Conservation (phyloP, 1,140 invertebrate genomes). For the Solen grandis region DNA sequence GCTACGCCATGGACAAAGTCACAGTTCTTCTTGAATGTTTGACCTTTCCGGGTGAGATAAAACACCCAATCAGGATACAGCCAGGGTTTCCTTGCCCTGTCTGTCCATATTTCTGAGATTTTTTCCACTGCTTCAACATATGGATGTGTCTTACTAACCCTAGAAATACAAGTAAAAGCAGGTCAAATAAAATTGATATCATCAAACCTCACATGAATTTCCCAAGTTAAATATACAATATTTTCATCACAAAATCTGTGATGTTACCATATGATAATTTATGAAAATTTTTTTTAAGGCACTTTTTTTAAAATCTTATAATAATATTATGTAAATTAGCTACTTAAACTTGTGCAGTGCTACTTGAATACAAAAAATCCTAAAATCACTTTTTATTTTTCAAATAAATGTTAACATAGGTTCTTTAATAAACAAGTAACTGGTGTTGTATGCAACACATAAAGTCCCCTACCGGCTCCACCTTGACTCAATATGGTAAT, state of each 20-base stretch:
- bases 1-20: constrained; percentile 50
- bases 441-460: too few relatives aligned
- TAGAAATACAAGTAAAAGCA: not conserved
- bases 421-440: too few relatives aligned
- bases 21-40: constrained; percentile 49
- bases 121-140: constrained; percentile 48
- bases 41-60: constrained; percentile 33
- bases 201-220: not conserved
- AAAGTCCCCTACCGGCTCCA: too few relatives aligned
- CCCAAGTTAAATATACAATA: not conserved
- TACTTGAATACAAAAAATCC: too few relatives aligned
- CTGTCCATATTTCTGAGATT: constrained; percentile 15
- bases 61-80: constrained; percentile 50
- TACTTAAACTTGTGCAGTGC: too few relatives aligned
- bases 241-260: not conserved
- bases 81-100: constrained; percentile 37
- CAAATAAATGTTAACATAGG: too few relatives aligned
- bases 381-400: too few relatives aligned
- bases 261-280: not conserved
- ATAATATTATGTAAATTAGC: too few relatives aligned
- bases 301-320: too few relatives aligned
- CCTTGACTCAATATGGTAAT: too few relatives aligned
- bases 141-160: constrained; percentile 23
- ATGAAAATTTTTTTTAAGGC: too few relatives aligned
- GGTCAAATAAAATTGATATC: not conserved